Evolutionary conservation across 2,888 invertebrate species (phyloP).

Genomic region (Lithophane semibrunnea): DNA sequence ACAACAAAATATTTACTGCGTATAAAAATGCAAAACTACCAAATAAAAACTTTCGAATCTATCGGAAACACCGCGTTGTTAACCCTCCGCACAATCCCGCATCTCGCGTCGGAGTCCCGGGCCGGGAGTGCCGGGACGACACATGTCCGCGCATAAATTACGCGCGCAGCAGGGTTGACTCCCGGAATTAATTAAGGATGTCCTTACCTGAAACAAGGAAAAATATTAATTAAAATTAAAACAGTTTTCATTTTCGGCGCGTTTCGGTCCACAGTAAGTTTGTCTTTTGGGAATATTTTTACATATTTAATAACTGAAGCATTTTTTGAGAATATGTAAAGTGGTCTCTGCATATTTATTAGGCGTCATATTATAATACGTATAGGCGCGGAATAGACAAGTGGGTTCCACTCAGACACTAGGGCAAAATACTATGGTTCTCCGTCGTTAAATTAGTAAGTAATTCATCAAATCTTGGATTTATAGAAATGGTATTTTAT

Average conservation of each 20-base stretch:
- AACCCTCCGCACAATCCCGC: constrained; percentile 19
- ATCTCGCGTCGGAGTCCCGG: neutral
- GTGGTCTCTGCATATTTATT: constrained; percentile 27
- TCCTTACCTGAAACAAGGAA: constrained; percentile 79
- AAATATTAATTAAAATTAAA: constrained; percentile 57
- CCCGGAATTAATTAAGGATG: constrained; percentile 69
- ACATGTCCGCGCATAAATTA: constrained; percentile 79
- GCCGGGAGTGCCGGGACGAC: constrained; percentile 37
- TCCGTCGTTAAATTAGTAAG: neutral
- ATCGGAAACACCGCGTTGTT: constrained; percentile 22
- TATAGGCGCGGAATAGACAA: neutral
- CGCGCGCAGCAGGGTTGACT: constrained; percentile 50
- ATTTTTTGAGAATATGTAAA: constrained; percentile 33
- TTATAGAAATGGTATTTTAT: too few species aligned
- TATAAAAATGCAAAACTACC: neutral
- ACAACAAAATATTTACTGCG: neutral
- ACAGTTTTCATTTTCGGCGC: constrained; percentile 42
- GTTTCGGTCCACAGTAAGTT: constrained; percentile 14
- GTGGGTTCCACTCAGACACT: neutral
- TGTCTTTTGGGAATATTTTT: constrained; percentile 42
- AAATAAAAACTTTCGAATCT: constrained; percentile 42
- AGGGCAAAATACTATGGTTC: neutral
- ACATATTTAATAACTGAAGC: constrained; percentile 16
- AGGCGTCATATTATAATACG: neutral
- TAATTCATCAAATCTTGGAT: neutral